A percentile compares a stretch with the other conserved stretches of the same genome.
Evolutionary conservation across 1,140 invertebrate genomes (phyloP).

Genomic region (Trinorchestia longiramus): DNA sequence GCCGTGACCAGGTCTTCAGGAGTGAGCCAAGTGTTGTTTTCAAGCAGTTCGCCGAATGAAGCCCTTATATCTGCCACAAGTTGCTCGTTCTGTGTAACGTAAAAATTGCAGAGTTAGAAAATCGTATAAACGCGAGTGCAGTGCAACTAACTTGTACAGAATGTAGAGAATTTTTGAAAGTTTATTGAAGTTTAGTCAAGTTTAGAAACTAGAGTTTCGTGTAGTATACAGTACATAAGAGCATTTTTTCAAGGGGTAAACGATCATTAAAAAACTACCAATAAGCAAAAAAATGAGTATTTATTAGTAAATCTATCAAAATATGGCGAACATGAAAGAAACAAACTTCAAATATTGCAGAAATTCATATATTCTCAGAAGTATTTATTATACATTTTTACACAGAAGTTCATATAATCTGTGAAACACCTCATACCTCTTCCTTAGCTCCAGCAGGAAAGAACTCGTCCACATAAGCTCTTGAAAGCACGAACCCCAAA

Average conservation of each 20-base stretch:
- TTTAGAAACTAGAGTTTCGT: not conserved
- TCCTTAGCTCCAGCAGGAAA: constrained; percentile 85
- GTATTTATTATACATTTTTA: too few relatives aligned
- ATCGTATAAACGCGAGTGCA: not conserved
- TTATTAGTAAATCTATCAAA: not conserved
- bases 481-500: constrained; percentile 92
- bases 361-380: not conserved
- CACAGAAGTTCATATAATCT: not conserved
- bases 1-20: constrained; percentile 81
- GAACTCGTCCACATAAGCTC: constrained; percentile 91
- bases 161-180: not conserved
- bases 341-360: not conserved
- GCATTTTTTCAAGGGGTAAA: not conserved
- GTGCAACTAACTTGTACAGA: not conserved
- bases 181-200: not conserved
- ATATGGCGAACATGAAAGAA: not conserved
- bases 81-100: constrained; percentile 70
- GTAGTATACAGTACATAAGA: not conserved
- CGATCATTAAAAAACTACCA: too few relatives aligned
- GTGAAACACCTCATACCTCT: constrained; percentile 70
- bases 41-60: constrained; percentile 64
- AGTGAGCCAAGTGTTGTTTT: constrained; percentile 70
- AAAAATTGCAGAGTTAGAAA: not conserved
- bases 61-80: constrained; percentile 70
- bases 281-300: too few relatives aligned